Evolutionary conservation across 2,113 vertebrate species (phyloP), one percentile per base, ranked within the genome.

Genomic region (Oncorhynchus gorbuscha): DNA sequence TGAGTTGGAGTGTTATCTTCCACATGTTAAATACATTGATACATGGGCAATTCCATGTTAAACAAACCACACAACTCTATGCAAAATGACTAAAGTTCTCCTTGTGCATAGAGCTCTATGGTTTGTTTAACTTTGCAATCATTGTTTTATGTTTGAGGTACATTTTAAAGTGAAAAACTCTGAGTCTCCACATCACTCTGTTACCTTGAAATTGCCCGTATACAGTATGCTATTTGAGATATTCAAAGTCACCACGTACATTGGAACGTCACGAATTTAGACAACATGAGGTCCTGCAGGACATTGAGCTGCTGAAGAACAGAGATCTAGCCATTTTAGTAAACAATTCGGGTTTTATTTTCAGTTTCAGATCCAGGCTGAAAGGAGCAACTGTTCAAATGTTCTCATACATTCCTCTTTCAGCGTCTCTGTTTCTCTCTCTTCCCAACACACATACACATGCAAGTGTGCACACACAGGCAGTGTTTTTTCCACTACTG

Each of bases 401-500:
- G 49, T 71, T 26, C 59, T 55, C 18, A 18, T 4, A 39, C 14
- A n/a, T 69, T 62, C 24, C 49, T 69, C 30, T 75, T 16, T 48
- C n/a, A 28, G 49, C 30, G 3, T 64, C 28, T n/a, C 32, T 72
- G 30, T 77, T n/a, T 72, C 71, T 73, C 48, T 32, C 59, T 20
- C 26, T 72, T 6, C 24, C 59, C 39, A 20, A 48, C 59, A 22
- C 24, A 14, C 75, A 28, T 18, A 8, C 76, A 32, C 24, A n/a
- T 22, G 24, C 49, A 76, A 20, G 39, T 9, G 51, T 18, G 45
- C 61, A 64, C 59, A 24, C 59, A 64, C 71, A 79, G 88, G 84
- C 87, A 84, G 87, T 77, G 88, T 85, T 89, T 91, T 91, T 87
- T 92, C 90, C 86, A 89, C 85, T 84, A 86, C 87, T 85, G 85